Evolutionary conservation across 1,140 invertebrate species (phyloP), one percentile per base, ranked within the genome.

Genomic region (Thaumetopoea pityocampa): DNA sequence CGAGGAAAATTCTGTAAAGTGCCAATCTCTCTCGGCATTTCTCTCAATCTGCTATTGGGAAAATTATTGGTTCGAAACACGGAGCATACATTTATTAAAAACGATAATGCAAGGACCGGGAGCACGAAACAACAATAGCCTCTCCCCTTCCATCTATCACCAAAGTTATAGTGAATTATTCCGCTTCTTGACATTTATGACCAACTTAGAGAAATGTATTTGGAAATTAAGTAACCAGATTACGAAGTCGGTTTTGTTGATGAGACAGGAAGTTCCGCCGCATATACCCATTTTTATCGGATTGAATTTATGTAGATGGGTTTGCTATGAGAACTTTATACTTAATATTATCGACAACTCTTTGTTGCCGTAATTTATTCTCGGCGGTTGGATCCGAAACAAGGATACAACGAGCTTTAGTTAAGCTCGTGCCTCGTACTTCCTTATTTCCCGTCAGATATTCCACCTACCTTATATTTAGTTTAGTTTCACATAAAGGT

Each of bases 201-300:
- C 57, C 49, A 44, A 57, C 58, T 63, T 51, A 68, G 55, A 67
- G 61, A 67, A 74, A 80, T 74, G 51, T 79, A 68, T 79, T 72
- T 72, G 62, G 67, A 67, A 74, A 74, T 77, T 74, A 77, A 73
- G 62, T 73, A 74, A 67, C 59, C 57, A 67, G 53, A 63, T 67
- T 79, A 72, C 53, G 50, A 53, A 52, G 52, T 57, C 50, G 57
- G 56, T 63, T 69, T 62, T 62, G 53, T 69, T 65, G 59, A 69
- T 70, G 60, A 59, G 46, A 64, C 55, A 42, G 62, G 66, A 72
- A 72, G 49, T 56, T 51, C 36, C 40, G 35, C 24, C 32, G 53
- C 56, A 67, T 71, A 71, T 73, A 76, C 63, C 60, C 68, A 72
- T 74, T 76, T 74, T 71, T 69, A n/a, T 36, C 20, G 22, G 22